Base-by-base conservation (phyloP, 1,140 invertebrate genomes). In the Heterodera schachtii region DNA sequence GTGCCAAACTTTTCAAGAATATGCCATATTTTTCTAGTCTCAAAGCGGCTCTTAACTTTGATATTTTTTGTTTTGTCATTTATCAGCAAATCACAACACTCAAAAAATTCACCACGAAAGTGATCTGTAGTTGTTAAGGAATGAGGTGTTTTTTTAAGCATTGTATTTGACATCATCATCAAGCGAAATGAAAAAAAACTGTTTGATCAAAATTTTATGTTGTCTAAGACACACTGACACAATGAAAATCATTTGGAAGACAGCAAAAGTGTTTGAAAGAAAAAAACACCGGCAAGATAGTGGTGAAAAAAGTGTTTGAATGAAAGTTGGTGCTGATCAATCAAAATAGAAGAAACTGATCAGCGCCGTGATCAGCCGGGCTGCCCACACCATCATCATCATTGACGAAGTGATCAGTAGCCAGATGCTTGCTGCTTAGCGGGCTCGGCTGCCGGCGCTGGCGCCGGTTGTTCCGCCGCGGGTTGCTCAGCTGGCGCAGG, bases 391-490 rank as follows among this genome's bases (percentile, higher is more conserved):
- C n/a, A n/a, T n/a, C n/a, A n/a, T n/a, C 11, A 19, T 19, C 13
- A 8, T 13, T 43, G 19, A 52, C 7, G 69, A n/a, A 19, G 9
- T 41, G 69, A 11, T 71, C 69, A 71, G 73, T 57, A 44, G 74
- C 79, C 44, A 44, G 41, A 41, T 43, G 79, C 69, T 49, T 71
- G 49, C 43, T 60, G 67, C 9, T 66, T 46, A 3, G 69, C 79
- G 5, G 79, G 66, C 9, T 66, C 79, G 3, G 79, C 66, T 5
- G 79, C 69, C 8, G 69, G 49, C 43, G 67, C 79, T 31, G 79
- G 69, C 6, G 69, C 79, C 16, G 79, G 69, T 41, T 66, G 66
- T 3, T 66, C 69, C 3, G 79, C 69, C 5, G 79, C 66, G 1
- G 70, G 46, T 13, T 64, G 44, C 46, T 49, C 79, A 44, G 70